Percentiles rank a stretch among this genome's conserved stretches.
Conservation (phyloP, 2,797 vertebrate genomes). For the Chromobotia macracanthus region DNA sequence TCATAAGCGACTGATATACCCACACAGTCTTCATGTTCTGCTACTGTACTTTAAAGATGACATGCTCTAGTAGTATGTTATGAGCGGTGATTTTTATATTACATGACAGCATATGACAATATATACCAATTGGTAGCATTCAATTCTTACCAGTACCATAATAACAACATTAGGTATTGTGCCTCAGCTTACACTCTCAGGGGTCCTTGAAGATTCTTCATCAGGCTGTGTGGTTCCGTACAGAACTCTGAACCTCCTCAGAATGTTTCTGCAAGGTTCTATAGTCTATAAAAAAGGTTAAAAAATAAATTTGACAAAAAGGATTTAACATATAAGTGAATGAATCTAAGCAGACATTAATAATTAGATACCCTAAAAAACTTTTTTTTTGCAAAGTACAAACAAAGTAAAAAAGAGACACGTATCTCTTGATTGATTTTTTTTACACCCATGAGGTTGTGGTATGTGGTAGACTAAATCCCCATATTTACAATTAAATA, state of each 20-base stretch:
- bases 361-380: no score
- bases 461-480: constrained; percentile 7
- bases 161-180: not conserved
- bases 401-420: not conserved
- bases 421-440: no score
- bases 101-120: not conserved
- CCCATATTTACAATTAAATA: constrained; percentile 63
- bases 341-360: no score
- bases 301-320: no score
- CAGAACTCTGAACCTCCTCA: no score
- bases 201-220: no score
- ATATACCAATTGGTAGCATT: not conserved
- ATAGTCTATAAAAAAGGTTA: no score
- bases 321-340: no score
- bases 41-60: not conserved
- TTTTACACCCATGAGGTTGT: not conserved
- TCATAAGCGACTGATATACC: constrained; percentile 67
- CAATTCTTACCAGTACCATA: not conserved
- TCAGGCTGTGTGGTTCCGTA: no score
- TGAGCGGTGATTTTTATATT: not conserved
- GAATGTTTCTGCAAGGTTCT: no score
- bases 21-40: constrained; percentile 58
- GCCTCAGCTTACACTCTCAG: not conserved
- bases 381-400: not conserved
- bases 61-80: not conserved